Percentiles rank a stretch among this genome's conserved stretches.
Conservation (phyloP, 2,888 invertebrate genomes). For the Anthophora plumipes region DNA sequence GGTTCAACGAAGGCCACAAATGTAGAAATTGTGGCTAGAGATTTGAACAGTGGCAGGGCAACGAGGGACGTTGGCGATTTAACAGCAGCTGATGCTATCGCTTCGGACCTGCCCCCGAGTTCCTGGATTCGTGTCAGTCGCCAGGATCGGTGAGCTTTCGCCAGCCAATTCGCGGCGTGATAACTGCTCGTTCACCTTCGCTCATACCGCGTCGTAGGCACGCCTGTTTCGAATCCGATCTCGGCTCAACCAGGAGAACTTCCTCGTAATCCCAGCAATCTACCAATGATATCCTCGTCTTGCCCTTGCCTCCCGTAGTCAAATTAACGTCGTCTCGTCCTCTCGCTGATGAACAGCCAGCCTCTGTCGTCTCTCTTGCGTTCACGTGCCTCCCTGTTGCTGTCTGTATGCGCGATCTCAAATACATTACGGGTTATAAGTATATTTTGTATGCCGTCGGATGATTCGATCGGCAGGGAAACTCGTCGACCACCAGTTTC, state of each 20-base stretch:
- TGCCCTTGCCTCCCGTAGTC: conserved; percentile 46
- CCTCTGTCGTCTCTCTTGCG: conserved; percentile 73
- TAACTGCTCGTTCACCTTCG: conserved; percentile 80
- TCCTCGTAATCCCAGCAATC: conserved; percentile 42
- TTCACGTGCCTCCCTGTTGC: conserved; percentile 76
- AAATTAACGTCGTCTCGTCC: conserved; percentile 62
- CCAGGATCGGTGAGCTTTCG: conserved; percentile 86
- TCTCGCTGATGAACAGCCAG: conserved; percentile 48
- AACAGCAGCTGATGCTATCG: conserved; percentile 81
- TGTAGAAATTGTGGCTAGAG: conserved; percentile 12
- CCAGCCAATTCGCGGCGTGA: conserved; percentile 84
- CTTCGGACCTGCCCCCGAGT: conserved; percentile 74
- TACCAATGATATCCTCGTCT: conserved; percentile 40
- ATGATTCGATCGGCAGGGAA: conserved; percentile 70
- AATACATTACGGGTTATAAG: conserved; percentile 83
- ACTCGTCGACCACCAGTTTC: background rate
- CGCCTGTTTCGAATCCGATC: conserved; percentile 59
- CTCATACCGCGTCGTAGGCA: conserved; percentile 81
- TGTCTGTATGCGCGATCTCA: conserved; percentile 79
- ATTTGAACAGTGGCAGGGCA: conserved; percentile 49
- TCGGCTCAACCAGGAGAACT: conserved; percentile 39
- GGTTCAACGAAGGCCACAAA: conserved; percentile 9
- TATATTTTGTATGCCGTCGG: conserved; percentile 74
- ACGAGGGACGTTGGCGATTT: conserved; percentile 56
- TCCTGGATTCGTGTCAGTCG: conserved; percentile 86